Evolutionary conservation across 2,888 invertebrate genomes (phyloP).

Genomic region (Steinernema carpocapsae): DNA sequence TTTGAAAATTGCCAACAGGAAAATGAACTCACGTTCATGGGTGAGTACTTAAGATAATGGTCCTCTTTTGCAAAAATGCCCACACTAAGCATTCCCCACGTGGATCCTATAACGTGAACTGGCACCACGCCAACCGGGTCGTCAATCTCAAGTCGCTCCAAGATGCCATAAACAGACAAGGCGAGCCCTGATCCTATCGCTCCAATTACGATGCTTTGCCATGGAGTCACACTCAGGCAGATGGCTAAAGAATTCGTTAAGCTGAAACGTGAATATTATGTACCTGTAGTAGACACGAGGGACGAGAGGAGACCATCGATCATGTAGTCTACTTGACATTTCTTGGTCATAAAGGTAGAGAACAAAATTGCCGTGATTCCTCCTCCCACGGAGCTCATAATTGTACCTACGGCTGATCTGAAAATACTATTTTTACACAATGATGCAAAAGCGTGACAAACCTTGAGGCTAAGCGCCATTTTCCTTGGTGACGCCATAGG

Average conservation of each 20-base stretch:
- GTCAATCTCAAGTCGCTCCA: conserved; percentile 60
- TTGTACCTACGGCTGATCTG: conserved; percentile 60
- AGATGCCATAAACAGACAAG: conserved; percentile 56
- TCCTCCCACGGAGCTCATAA: conserved; percentile 63
- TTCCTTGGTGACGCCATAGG: conserved; percentile 59
- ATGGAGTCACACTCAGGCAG: conserved; percentile 60
- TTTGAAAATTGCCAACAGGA: conserved; percentile 3
- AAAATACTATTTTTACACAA: neutral
- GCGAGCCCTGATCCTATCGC: conserved; percentile 60
- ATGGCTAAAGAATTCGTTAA: conserved; percentile 48
- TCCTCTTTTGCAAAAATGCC: conserved; percentile 59
- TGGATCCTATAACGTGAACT: conserved; percentile 62
- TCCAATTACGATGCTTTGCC: conserved; percentile 60
- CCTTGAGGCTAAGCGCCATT: conserved; percentile 63
- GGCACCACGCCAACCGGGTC: conserved; percentile 65
- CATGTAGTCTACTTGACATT: conserved; percentile 63
- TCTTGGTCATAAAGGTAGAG: conserved; percentile 52
- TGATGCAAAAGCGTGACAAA: conserved; percentile 20
- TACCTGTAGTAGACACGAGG: conserved; percentile 59
- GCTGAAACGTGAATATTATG: neutral
- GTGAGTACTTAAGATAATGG: conserved; percentile 33
- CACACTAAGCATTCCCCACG: conserved; percentile 65
- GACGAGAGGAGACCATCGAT: conserved; percentile 65
- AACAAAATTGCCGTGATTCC: conserved; percentile 63
- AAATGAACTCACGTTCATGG: neutral